These are phyloP conservation scores for Pachypeltis micranthus DNA, from an alignment of 1,140 invertebrate genomes.

Conservation along the genomic window DNA sequence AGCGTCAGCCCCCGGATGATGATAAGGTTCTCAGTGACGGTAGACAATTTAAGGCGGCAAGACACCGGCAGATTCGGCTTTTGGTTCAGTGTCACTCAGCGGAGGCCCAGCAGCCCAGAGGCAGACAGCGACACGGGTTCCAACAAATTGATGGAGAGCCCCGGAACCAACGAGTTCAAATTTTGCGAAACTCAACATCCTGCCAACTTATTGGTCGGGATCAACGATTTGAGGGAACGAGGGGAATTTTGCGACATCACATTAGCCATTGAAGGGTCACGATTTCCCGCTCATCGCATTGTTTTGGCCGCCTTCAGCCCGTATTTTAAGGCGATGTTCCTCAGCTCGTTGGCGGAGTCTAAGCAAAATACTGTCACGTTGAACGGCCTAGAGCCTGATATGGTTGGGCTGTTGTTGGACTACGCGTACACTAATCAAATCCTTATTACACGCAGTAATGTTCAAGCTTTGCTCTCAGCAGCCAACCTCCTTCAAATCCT, in stretches of 20 bases:
- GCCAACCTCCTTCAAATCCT: conserved; percentile 44
- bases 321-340: conserved; percentile 73
- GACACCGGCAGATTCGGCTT: background rate
- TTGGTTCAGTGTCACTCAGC: conserved; percentile 19
- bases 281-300: conserved; percentile 83
- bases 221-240: conserved; percentile 41
- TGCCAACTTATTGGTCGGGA: conserved; percentile 36
- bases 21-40: background rate
- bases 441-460: conserved; percentile 41
- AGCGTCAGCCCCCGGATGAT: too few species aligned
- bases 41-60: background rate
- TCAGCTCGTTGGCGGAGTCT: conserved; percentile 35
- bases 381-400: conserved; percentile 40
- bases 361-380: conserved; percentile 35
- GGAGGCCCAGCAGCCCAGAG: conserved; percentile 25
- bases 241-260: conserved; percentile 61
- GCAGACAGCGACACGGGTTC: conserved; percentile 25
- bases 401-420: conserved; percentile 40
- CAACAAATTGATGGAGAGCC: conserved; percentile 24
- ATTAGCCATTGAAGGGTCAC: conserved; percentile 67
- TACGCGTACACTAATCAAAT: conserved; percentile 45
- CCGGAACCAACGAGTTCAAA: conserved; percentile 31
- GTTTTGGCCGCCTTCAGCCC: conserved; percentile 86
- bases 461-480: conserved; percentile 43
- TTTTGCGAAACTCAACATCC: conserved; percentile 32